These are phyloP conservation scores for Agrotis clavis DNA, from an alignment of 2,888 invertebrate genomes.

Conservation along the genomic window DNA sequence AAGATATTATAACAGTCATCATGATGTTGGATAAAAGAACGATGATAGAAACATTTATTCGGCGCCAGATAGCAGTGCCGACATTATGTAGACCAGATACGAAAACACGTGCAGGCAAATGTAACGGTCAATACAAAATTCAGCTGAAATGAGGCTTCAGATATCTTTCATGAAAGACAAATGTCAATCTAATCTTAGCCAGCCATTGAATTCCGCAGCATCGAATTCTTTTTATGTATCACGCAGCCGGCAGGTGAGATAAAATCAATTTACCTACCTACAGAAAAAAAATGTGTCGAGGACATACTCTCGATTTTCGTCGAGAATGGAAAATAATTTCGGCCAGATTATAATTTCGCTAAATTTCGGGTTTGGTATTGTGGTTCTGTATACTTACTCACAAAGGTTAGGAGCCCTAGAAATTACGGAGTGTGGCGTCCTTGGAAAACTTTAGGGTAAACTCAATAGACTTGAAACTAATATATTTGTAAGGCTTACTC, in stretches of 20 bases:
- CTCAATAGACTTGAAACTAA: slow-evolving; percentile 57
- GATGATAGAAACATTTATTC: neutral
- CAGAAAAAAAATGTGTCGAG: slow-evolving; percentile 44
- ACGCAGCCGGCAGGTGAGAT: slow-evolving; percentile 33
- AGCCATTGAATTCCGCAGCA: slow-evolving; percentile 26
- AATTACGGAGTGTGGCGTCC: slow-evolving; percentile 31
- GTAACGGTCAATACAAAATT: slow-evolving; percentile 13
- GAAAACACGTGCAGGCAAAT: slow-evolving; percentile 9
- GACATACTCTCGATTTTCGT: slow-evolving; percentile 23
- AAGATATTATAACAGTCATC: neutral
- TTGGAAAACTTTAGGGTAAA: slow-evolving; percentile 52
- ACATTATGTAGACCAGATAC: neutral
- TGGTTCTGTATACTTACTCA: slow-evolving; percentile 7
- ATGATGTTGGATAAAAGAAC: neutral
- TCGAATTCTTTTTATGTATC: slow-evolving; percentile 43
- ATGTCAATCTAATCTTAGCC: slow-evolving; percentile 42
- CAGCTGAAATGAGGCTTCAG: slow-evolving; percentile 15
- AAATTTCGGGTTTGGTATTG: slow-evolving; percentile 24
- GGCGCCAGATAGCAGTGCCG: neutral
- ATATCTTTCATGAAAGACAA: slow-evolving; percentile 39
- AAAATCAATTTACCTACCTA: slow-evolving; percentile 32
- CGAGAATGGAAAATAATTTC: slow-evolving; percentile 28
- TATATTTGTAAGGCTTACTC: slow-evolving; percentile 49
- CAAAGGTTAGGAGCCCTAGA: slow-evolving; percentile 31
- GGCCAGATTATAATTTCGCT: slow-evolving; percentile 14